Conservation (phyloP, 2,888 invertebrate species). For the Galerucella pusilla region DNA sequence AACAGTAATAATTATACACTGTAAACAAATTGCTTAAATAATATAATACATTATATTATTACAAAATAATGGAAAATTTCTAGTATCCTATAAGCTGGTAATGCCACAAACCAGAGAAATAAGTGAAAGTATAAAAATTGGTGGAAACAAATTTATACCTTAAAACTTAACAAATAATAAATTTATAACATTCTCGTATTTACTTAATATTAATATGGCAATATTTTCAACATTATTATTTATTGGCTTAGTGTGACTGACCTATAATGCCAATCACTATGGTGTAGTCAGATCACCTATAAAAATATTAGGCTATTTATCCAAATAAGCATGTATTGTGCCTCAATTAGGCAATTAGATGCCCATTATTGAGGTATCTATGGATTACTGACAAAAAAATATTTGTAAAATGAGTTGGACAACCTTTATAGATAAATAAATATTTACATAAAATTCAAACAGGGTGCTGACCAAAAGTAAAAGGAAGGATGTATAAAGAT, state of each 20-base stretch:
- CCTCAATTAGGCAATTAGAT: neutral
- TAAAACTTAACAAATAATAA: neutral
- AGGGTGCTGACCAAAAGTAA: slow-evolving; percentile 1
- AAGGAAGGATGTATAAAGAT: slow-evolving; percentile 31
- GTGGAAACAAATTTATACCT: neutral
- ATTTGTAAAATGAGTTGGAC: neutral
- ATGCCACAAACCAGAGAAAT: too few species aligned
- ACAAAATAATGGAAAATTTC: too few species aligned
- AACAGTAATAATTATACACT: neutral
- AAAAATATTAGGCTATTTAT: neutral
- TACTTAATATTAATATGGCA: neutral
- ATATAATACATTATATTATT: neutral
- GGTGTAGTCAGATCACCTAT: neutral
- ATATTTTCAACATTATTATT: neutral
- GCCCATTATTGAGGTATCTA: slow-evolving; percentile 5
- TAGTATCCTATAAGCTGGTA: too few species aligned
- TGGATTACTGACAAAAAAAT: slow-evolving; percentile 5
- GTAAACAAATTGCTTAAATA: neutral
- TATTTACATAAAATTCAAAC: neutral
- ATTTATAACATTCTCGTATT: neutral
- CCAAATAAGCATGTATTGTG: slow-evolving; percentile 8
- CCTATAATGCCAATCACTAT: too few species aligned
- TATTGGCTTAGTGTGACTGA: neutral
- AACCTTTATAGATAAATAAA: slow-evolving; percentile 3
- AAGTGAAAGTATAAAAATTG: neutral